Conservation (phyloP, 2,888 invertebrate species). For the Drosophila infuscata region DNA sequence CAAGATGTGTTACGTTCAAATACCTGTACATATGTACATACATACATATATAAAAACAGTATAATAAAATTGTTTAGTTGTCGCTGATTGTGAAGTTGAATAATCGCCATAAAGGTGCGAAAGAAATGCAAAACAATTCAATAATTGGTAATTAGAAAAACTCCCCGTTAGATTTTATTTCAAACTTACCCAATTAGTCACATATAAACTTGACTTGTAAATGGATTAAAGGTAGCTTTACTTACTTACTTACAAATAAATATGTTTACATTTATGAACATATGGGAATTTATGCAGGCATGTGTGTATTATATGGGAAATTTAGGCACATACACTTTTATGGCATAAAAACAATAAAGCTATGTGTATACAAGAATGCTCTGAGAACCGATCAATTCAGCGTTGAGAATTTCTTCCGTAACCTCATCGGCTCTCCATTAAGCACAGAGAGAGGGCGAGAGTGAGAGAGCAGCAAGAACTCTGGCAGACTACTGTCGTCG, state of each 20-base stretch:
- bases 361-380: constrained; percentile 13
- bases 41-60: not conserved
- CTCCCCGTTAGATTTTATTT: not conserved
- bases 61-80: constrained; percentile 8
- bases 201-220: not conserved
- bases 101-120: constrained; percentile 12
- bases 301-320: not conserved
- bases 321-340: not conserved
- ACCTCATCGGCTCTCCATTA: constrained; percentile 10
- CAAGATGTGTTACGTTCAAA: not conserved
- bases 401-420: constrained; percentile 16
- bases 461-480: constrained; percentile 39
- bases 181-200: not conserved
- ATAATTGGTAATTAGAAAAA: not conserved
- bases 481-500: constrained; percentile 40
- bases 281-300: not conserved
- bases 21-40: not conserved
- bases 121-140: not conserved
- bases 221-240: constrained; percentile 1
- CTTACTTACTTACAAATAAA: constrained; percentile 1
- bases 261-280: not conserved
- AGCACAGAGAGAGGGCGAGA: constrained; percentile 8
- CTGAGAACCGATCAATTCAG: constrained; percentile 50
- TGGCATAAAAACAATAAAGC: constrained; percentile 29
- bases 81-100: constrained; percentile 29